phyloP scores from a whole-genome alignment of 1,140 invertebrate species.

The Drosophila ambigua region DNA sequence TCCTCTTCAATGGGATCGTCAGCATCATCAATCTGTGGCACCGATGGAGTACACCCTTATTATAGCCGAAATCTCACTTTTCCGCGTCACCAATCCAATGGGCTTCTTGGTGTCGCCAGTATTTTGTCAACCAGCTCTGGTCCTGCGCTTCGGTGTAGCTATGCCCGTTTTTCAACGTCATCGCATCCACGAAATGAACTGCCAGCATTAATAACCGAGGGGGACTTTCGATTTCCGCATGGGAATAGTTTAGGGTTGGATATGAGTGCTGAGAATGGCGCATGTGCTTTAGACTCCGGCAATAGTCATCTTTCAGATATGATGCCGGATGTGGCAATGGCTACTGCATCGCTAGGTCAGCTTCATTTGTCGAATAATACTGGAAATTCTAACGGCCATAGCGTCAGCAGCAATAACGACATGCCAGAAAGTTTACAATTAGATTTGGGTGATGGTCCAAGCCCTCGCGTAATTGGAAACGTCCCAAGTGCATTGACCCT shows the following conservation, averaged over 20 bases:
- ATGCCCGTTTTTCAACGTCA: conserved; percentile 67
- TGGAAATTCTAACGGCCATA: conserved; percentile 26
- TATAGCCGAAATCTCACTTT: conserved; percentile 86
- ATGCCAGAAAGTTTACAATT: conserved; percentile 86
- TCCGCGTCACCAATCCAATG: conserved; percentile 85
- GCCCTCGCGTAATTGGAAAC: conserved; percentile 84
- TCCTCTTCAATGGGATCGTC: conserved; percentile 57
- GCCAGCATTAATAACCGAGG: conserved; percentile 87
- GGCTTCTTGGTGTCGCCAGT: conserved; percentile 62
- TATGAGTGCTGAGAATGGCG: conserved; percentile 52
- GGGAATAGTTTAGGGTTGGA: conserved; percentile 61
- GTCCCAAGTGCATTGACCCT: conserved; percentile 61
- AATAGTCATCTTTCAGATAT: conserved; percentile 90
- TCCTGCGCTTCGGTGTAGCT: conserved; percentile 60
- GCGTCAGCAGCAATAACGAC: conserved; percentile 55
- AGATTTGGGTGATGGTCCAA: conserved; percentile 91
- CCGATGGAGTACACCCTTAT: conserved; percentile 71
- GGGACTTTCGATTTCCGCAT: conserved; percentile 84
- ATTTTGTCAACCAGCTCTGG: conserved; percentile 48
- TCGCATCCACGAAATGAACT: conserved; percentile 84
- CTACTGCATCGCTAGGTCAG: conserved; percentile 89
- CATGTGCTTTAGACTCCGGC: conserved; percentile 65
- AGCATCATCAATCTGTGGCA: conserved; percentile 69
- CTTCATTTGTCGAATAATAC: conserved; percentile 84
- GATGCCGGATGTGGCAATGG: conserved; percentile 96